phyloP scores from a whole-genome alignment of 2,888 invertebrate species.

The Idaea aversata region DNA sequence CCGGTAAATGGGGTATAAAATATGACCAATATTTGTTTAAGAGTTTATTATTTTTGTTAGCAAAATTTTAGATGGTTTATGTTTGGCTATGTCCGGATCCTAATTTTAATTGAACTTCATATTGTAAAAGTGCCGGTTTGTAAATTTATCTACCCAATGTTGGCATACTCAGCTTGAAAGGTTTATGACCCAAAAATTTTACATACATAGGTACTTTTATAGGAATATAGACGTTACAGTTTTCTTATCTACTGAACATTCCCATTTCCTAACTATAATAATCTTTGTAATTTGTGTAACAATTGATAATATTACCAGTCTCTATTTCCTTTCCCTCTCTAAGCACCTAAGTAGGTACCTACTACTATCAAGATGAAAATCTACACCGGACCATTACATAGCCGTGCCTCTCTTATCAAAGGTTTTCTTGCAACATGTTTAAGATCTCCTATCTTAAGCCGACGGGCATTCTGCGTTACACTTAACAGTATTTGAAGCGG shows the following conservation, averaged over 20 bases:
- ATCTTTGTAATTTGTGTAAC: not conserved
- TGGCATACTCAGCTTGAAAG: not conserved
- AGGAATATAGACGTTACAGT: not conserved
- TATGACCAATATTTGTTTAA: conserved; percentile 42
- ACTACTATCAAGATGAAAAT: not conserved
- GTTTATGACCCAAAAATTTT: too few relatives aligned
- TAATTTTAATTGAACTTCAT: not conserved
- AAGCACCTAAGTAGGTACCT: not conserved
- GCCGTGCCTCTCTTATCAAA: not conserved
- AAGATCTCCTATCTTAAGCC: not conserved
- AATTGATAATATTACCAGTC: not conserved
- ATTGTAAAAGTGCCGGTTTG: not conserved
- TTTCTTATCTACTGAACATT: not conserved
- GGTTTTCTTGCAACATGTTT: not conserved
- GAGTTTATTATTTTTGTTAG: conserved; percentile 10
- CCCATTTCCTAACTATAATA: not conserved
- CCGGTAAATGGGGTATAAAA: conserved; percentile 42
- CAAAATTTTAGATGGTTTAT: conserved; percentile 8
- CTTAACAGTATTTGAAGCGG: not conserved
- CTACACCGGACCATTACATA: not conserved
- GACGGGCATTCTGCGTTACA: conserved; percentile 1
- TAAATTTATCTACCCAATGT: not conserved
- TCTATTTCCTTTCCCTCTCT: not conserved
- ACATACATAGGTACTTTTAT: not conserved
- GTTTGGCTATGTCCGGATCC: not conserved